Percentiles rank a stretch among this genome's conserved stretches.
Evolutionary conservation across 1,140 invertebrate species (phyloP).

Genomic region (Caerostris darwini): DNA sequence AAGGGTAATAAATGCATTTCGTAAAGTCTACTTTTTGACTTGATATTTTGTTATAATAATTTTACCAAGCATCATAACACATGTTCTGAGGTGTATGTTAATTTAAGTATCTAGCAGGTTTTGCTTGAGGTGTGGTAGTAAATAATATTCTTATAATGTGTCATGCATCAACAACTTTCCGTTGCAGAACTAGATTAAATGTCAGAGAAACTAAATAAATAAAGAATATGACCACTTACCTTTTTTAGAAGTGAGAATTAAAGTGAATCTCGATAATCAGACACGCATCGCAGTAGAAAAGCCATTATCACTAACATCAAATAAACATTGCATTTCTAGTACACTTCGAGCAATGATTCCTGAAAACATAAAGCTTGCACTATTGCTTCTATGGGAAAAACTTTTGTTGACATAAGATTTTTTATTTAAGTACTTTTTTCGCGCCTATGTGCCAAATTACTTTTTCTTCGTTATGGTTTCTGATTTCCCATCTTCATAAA

Average conservation of each 20-base stretch:
- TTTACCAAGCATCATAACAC: no score
- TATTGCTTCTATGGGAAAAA: neutral
- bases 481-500: neutral
- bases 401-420: neutral
- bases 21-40: no score
- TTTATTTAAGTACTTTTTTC: neutral
- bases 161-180: neutral
- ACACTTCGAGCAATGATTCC: neutral
- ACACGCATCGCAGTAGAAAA: constrained; percentile 5
- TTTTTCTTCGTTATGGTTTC: constrained; percentile 9
- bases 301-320: neutral
- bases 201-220: neutral
- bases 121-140: no score
- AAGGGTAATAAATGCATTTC: no score
- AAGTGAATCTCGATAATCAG: neutral
- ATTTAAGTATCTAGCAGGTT: no score
- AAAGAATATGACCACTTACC: neutral
- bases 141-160: neutral
- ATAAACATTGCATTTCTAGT: neutral
- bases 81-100: no score
- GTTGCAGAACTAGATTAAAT: neutral
- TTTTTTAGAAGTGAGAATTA: neutral
- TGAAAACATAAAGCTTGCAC: neutral
- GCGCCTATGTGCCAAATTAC: neutral
- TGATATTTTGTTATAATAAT: no score